phyloP scores from a whole-genome alignment of 2,113 vertebrate genomes.

The Microcebus murinus region DNA sequence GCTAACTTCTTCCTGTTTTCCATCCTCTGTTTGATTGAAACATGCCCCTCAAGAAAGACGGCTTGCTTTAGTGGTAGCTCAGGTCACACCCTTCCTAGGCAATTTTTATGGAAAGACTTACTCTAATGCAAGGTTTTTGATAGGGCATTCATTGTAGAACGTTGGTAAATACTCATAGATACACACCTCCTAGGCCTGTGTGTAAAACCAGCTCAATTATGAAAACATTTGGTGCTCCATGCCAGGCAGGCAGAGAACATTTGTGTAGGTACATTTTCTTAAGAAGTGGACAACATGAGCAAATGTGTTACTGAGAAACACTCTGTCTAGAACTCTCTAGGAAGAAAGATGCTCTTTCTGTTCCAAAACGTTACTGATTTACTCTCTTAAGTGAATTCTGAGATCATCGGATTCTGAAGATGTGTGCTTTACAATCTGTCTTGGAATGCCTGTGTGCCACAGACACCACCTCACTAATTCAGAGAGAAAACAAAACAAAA shows the following conservation, averaged over 20 bases:
- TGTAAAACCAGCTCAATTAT: not conserved
- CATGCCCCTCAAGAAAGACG: not conserved
- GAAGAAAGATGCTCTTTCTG: not conserved
- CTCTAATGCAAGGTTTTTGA: not conserved
- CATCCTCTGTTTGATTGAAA: not conserved
- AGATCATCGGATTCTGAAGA: not conserved
- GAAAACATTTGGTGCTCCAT: not conserved
- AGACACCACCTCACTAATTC: not conserved
- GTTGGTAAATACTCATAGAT: not conserved
- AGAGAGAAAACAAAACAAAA: not conserved
- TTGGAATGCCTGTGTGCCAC: not conserved
- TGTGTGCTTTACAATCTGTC: not conserved
- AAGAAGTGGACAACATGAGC: not conserved
- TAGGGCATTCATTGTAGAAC: not conserved
- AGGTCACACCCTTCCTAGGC: not conserved
- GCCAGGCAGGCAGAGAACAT: not conserved
- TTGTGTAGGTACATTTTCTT: not conserved
- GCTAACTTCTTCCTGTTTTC: not conserved
- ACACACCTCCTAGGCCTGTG: not conserved
- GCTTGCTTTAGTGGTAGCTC: not conserved
- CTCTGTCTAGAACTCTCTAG: not conserved
- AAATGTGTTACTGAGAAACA: not conserved
- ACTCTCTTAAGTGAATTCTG: not conserved
- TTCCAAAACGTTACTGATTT: not conserved
- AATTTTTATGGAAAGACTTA: not conserved